A percentile compares a stretch with the other conserved stretches of the same genome.
Conservation (phyloP, 2,113 vertebrate genomes). For the Brachyistius frenatus region DNA sequence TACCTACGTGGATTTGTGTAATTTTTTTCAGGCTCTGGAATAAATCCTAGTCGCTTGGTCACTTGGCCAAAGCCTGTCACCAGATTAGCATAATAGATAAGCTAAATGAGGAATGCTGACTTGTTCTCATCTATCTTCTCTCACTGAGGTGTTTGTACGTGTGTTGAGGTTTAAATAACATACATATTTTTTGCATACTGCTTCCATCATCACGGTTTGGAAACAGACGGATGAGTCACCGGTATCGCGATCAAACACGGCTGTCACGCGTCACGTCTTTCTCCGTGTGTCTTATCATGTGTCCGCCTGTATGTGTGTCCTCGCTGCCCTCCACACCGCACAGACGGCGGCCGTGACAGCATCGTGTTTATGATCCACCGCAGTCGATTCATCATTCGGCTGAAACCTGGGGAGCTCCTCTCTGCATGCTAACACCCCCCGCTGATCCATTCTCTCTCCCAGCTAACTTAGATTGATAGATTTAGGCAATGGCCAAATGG, state of each 20-base stretch:
- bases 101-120: constrained; percentile 18
- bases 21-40: not conserved
- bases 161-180: not conserved
- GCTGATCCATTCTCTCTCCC: not conserved
- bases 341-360: constrained; percentile 14
- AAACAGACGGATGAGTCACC: not conserved
- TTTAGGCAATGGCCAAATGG: constrained; percentile 13
- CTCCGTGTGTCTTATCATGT: not conserved
- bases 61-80: constrained; percentile 7
- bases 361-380: constrained; percentile 45
- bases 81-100: constrained; percentile 21
- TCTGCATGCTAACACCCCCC: constrained; percentile 34
- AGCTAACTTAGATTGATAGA: constrained; percentile 24
- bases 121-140: constrained; percentile 7
- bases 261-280: not conserved
- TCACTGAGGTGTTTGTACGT: not conserved
- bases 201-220: not conserved
- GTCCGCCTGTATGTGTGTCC: constrained; percentile 1
- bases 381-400: constrained; percentile 45
- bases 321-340: constrained; percentile 15
- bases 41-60: constrained; percentile 27
- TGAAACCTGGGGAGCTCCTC: constrained; percentile 26
- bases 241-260: not conserved
- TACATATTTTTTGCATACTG: not conserved
- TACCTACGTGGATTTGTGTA: not conserved